Base-by-base conservation (phyloP, 2,113 vertebrate species). In the Pleuronectes platessa region DNA sequence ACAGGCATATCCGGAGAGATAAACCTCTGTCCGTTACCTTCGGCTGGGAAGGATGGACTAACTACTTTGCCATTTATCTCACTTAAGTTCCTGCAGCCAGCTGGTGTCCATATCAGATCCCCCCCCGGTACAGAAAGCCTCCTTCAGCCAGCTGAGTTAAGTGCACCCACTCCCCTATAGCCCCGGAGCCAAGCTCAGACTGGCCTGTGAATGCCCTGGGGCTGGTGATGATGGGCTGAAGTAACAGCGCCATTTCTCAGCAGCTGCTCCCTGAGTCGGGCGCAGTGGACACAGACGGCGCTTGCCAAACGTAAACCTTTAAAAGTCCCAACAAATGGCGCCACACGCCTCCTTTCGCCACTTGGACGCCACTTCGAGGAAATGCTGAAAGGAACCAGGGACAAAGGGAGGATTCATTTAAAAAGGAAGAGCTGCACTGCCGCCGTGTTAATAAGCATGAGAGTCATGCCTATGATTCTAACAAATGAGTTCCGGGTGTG, bases 11-110 rank as follows among this genome's bases (percentile, higher is more conserved):
- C 81, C 67, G 45, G 53, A 45, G 71, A 89, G 83, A 90, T 86
- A 90, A 90, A 82, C 74, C 72, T 70, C 76, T 78, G 88, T 84
- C 86, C 70, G 84, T 86, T 91, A 87, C 86, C 74, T 91, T 83
- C 75, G 83, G 73, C 85, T 67, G 71, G 73, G 80, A 81, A 84
- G 66, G 84, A 89, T 78, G 73, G 82, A 77, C 82, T 53, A 75
- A 87, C 86, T 87, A 86, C 82, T 89, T 87, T 78, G 86, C 87
- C 81, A 91, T 90, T 91, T 90, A 93, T 93, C 89, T 91, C 89
- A 90, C 89, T 92, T 89, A 87, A 86, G 79, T 88, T 89, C 73
- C 82, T 79, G 79, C 83, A 81, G 87, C 88, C 90, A 86, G 86
- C 85, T 85, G 81, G 88, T 86, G 87, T 86, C 84, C 78, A 80